These are phyloP conservation scores for Megaceryle alcyon DNA, from an alignment of 2,797 vertebrate species.

Conservation along the genomic window DNA sequence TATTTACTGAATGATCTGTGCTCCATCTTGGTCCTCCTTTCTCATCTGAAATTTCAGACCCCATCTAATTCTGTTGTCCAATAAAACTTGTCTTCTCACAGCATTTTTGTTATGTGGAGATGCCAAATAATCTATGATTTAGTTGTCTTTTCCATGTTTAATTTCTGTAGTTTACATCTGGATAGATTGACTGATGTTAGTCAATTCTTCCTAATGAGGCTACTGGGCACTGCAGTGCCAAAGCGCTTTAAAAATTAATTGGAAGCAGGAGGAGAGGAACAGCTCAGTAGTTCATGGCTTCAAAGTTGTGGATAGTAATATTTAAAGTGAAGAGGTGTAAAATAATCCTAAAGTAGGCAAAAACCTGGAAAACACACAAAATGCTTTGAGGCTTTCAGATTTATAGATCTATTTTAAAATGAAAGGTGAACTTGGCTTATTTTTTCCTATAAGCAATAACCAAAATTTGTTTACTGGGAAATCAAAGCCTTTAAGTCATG, in stretches of 20 bases:
- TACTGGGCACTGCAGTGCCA: background rate
- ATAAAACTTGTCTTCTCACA: background rate
- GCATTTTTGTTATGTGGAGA: background rate
- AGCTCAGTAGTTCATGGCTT: background rate
- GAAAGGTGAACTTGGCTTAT: background rate
- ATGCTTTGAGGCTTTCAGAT: background rate
- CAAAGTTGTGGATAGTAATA: background rate
- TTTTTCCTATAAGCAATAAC: background rate
- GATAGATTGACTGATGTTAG: background rate
- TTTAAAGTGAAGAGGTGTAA: background rate
- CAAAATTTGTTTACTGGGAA: background rate
- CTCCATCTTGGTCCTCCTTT: background rate
- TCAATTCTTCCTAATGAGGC: background rate
- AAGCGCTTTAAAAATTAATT: background rate
- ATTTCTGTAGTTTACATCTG: background rate
- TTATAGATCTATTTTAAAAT: background rate
- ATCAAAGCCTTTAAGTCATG: background rate
- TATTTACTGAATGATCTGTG: background rate
- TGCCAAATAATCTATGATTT: background rate
- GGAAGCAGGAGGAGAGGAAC: background rate
- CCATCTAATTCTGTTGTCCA: background rate
- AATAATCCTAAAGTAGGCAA: background rate
- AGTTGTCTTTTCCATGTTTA: background rate
- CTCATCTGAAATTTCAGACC: background rate
- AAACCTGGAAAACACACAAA: background rate